Percentiles rank a stretch among this genome's conserved stretches.
Evolutionary conservation across 2,888 invertebrate genomes (phyloP).

Genomic region (Clistopyga incitator): DNA sequence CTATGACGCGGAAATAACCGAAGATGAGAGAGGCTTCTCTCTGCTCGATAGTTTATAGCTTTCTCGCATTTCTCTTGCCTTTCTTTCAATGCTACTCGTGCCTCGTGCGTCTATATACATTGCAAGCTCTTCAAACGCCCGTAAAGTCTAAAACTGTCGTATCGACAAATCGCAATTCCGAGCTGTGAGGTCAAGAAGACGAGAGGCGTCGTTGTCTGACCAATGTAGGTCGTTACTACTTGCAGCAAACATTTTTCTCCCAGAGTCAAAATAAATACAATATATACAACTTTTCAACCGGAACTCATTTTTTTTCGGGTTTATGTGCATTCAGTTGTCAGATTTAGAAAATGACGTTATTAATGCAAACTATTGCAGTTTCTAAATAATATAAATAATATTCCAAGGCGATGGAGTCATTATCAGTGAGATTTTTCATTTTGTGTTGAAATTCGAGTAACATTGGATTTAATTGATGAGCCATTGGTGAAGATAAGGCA

Average conservation of each 20-base stretch:
- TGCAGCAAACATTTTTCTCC: not conserved
- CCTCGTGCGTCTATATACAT: not conserved
- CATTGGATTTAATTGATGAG: too few relatives aligned
- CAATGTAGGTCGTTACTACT: constrained; percentile 38
- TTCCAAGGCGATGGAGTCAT: too few relatives aligned
- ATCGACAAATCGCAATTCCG: constrained; percentile 1
- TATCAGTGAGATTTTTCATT: too few relatives aligned
- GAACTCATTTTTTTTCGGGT: too few relatives aligned
- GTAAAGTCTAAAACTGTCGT: constrained; percentile 3
- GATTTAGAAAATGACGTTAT: too few relatives aligned
- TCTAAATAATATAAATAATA: too few relatives aligned
- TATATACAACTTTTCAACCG: too few relatives aligned
- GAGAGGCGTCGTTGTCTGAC: constrained; percentile 22
- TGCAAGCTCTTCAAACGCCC: constrained; percentile 10
- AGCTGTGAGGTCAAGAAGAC: not conserved
- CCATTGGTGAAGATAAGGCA: too few relatives aligned
- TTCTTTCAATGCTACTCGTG: not conserved
- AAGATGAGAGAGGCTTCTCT: not conserved
- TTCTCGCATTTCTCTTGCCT: not conserved
- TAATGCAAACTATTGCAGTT: too few relatives aligned
- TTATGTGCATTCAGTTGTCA: too few relatives aligned
- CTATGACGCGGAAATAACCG: constrained; percentile 9
- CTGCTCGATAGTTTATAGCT: constrained; percentile 6
- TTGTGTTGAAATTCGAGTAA: too few relatives aligned
- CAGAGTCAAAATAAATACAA: too few relatives aligned